Percentiles rank a stretch among this genome's conserved stretches.
phyloP scores from a whole-genome alignment of 2,888 invertebrate genomes.

The Nymphalis polychloros region DNA sequence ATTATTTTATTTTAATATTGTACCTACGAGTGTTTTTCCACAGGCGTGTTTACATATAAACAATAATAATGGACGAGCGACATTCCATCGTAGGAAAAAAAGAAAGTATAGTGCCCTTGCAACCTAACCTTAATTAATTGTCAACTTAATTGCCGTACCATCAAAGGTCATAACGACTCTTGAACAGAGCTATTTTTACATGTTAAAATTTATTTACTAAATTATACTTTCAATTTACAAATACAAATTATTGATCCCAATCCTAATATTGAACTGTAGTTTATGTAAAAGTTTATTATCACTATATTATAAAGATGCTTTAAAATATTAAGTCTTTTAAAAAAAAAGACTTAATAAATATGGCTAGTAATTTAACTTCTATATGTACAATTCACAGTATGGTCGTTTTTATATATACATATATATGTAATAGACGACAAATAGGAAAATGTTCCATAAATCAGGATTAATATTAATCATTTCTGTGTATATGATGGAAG shows the following conservation, averaged over 20 bases:
- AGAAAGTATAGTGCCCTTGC: constrained; percentile 1
- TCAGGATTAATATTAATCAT: background rate
- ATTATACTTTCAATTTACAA: too few relatives aligned
- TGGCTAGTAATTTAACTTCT: too few relatives aligned
- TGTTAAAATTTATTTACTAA: too few relatives aligned
- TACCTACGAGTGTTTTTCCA: background rate
- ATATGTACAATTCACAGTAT: background rate
- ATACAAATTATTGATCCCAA: too few relatives aligned
- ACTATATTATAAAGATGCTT: too few relatives aligned
- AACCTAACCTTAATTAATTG: constrained; percentile 5
- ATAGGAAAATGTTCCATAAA: background rate
- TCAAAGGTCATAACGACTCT: background rate
- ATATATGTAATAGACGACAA: background rate
- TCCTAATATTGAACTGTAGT: too few relatives aligned
- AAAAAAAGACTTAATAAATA: too few relatives aligned
- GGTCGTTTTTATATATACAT: background rate
- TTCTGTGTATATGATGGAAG: background rate
- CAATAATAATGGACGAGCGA: background rate
- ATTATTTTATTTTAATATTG: background rate
- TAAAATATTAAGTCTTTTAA: too few relatives aligned
- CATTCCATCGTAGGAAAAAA: constrained; percentile 7
- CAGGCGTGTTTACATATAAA: background rate
- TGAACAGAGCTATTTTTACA: too few relatives aligned
- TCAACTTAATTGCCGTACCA: background rate
- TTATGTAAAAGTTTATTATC: too few relatives aligned